Conservation (phyloP, 2,113 vertebrate genomes). For the Phodopus roborovskii region DNA sequence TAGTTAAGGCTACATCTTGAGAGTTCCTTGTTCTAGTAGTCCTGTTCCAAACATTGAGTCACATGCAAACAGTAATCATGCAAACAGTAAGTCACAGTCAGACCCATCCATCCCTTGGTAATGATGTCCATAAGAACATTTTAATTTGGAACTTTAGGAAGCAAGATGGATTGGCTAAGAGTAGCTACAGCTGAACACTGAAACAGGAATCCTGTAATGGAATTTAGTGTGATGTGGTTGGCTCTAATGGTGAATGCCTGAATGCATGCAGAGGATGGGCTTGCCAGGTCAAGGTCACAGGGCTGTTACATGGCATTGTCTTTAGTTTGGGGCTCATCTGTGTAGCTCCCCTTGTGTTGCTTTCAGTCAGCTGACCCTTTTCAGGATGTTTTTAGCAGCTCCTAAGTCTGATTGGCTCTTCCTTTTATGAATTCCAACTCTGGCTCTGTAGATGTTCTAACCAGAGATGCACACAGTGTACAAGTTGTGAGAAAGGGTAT, state of each 20-base stretch:
- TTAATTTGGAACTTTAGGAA: not conserved
- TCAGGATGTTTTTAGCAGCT: not conserved
- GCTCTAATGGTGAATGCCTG: not conserved
- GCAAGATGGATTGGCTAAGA: not conserved
- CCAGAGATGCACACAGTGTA: not conserved
- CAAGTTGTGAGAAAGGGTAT: fast-evolving
- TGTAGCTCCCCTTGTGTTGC: not conserved
- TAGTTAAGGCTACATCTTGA: not conserved
- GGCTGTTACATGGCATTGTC: fast-evolving
- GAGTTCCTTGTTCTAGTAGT: not conserved
- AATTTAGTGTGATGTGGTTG: fast-evolving
- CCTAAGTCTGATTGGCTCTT: not conserved
- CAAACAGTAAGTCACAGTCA: not conserved
- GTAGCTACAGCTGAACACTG: not conserved
- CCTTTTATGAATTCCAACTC: not conserved
- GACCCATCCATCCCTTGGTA: not conserved
- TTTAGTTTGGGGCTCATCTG: not conserved
- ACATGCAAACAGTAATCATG: not conserved
- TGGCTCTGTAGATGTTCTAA: not conserved
- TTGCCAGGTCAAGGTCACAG: not conserved
- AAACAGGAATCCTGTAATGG: not conserved
- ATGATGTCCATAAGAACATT: not conserved
- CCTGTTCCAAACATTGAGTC: not conserved
- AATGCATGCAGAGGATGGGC: too few relatives aligned
- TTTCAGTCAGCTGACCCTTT: not conserved